phyloP scores from a whole-genome alignment of 1,140 invertebrate species.

The Drosophila cardini region DNA sequence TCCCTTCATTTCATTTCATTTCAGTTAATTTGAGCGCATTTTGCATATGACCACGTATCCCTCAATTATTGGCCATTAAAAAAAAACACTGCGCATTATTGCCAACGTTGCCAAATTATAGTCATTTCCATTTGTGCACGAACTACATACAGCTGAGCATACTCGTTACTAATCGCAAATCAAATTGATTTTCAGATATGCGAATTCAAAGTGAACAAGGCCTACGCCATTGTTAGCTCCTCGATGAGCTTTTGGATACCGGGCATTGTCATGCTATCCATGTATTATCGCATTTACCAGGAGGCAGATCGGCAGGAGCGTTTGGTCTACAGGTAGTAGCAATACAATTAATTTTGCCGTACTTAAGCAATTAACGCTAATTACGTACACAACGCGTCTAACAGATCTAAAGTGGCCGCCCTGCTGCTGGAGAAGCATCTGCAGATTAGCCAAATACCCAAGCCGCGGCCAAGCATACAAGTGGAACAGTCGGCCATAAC shows the following conservation, averaged over 20 bases:
- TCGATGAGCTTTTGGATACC: constrained; percentile 98
- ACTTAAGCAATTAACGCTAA: constrained; percentile 60
- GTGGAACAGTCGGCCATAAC: constrained; percentile 88
- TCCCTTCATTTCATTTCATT: constrained; percentile 30
- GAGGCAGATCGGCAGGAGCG: constrained; percentile 96
- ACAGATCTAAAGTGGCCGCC: constrained; percentile 93
- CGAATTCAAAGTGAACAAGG: constrained; percentile 94
- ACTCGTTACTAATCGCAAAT: constrained; percentile 8
- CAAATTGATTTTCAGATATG: constrained; percentile 86
- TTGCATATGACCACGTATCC: constrained; percentile 20
- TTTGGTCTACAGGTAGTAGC: constrained; percentile 91
- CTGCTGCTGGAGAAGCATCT: constrained; percentile 93
- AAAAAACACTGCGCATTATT: not conserved
- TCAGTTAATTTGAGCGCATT: constrained; percentile 39
- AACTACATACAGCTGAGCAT: not conserved
- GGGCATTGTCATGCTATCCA: constrained; percentile 97
- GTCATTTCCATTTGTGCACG: not conserved
- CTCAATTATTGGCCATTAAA: not conserved
- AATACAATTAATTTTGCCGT: constrained; percentile 33
- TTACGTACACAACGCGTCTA: constrained; percentile 42
- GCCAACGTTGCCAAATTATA: constrained; percentile 12
- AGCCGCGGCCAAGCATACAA: constrained; percentile 88
- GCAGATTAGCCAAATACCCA: constrained; percentile 93
- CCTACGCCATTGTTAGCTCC: constrained; percentile 95
- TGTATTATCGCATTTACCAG: constrained; percentile 96